Percentiles rank a stretch among this genome's conserved stretches.
Evolutionary conservation across 2,888 invertebrate species (phyloP).

Genomic region (Drosophila ochracea): DNA sequence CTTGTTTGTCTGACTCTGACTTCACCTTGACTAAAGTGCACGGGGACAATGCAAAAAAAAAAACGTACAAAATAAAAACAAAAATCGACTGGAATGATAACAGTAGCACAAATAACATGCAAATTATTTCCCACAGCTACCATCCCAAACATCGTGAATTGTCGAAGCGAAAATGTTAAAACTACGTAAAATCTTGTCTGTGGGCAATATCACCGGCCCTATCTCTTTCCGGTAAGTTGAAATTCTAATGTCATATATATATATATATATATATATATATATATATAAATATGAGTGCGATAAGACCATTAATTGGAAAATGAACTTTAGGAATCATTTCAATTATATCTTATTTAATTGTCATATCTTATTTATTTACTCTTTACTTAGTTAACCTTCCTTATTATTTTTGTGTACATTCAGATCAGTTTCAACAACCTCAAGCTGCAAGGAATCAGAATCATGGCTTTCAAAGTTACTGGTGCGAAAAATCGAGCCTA

Average conservation of each 20-base stretch:
- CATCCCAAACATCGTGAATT: conserved; percentile 30
- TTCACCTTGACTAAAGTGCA: conserved; percentile 79
- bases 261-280: neutral
- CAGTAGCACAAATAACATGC: conserved; percentile 48
- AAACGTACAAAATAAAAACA: conserved; percentile 29
- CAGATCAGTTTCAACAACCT: conserved; percentile 77
- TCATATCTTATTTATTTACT: neutral
- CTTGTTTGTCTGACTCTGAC: conserved; percentile 70
- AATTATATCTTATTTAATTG: neutral
- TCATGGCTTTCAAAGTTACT: conserved; percentile 95
- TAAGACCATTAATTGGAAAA: conserved; percentile 1
- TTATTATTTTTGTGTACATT: neutral
- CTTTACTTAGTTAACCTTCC: neutral
- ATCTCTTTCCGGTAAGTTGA: conserved; percentile 58
- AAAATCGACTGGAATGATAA: conserved; percentile 34
- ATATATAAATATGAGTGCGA: neutral
- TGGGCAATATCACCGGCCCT: conserved; percentile 44
- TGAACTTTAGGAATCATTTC: neutral
- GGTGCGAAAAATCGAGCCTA: conserved; percentile 96
- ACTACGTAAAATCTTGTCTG: conserved; percentile 67
- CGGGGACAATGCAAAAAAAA: conserved; percentile 46
- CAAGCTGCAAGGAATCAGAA: conserved; percentile 85
- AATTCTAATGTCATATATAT: neutral
- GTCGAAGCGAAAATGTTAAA: conserved; percentile 61
- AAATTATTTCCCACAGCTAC: conserved; percentile 59